These are phyloP conservation scores for Halcyon smyrnensis DNA, from an alignment of 2,797 vertebrate genomes.

Conservation along the genomic window DNA sequence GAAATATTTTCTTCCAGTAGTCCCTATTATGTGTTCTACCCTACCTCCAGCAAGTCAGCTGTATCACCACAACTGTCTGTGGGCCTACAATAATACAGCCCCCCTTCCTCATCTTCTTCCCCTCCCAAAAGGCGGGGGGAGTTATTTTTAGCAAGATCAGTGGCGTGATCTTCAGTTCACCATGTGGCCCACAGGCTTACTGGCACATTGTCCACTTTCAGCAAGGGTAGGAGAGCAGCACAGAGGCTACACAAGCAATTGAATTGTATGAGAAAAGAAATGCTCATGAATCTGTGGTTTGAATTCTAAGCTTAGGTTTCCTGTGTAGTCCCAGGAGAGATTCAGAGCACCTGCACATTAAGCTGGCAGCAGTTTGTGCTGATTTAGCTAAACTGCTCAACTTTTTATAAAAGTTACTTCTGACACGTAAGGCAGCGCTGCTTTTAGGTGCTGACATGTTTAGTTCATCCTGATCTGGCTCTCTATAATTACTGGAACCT, in stretches of 20 bases:
- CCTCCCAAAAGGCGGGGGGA: background rate
- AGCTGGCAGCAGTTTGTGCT: background rate
- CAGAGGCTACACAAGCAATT: background rate
- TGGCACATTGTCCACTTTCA: background rate
- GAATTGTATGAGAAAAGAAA: background rate
- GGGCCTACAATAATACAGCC: background rate
- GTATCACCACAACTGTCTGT: background rate
- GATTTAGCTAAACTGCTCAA: background rate
- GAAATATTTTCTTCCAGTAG: background rate
- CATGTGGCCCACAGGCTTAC: background rate
- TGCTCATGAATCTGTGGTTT: background rate
- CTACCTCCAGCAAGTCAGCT: background rate
- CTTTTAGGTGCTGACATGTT: background rate
- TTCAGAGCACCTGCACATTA: background rate
- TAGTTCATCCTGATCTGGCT: background rate
- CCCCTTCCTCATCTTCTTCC: fast-evolving
- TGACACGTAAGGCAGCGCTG: background rate
- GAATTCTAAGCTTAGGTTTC: background rate
- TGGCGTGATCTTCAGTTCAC: background rate
- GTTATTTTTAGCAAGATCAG: conserved; percentile 14
- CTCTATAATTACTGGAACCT: background rate
- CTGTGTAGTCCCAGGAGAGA: background rate
- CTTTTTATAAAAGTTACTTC: background rate
- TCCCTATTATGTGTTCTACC: background rate
- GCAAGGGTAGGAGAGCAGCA: background rate